Base-by-base conservation (phyloP, 2,113 vertebrate species). In the Indicator maculatus region DNA sequence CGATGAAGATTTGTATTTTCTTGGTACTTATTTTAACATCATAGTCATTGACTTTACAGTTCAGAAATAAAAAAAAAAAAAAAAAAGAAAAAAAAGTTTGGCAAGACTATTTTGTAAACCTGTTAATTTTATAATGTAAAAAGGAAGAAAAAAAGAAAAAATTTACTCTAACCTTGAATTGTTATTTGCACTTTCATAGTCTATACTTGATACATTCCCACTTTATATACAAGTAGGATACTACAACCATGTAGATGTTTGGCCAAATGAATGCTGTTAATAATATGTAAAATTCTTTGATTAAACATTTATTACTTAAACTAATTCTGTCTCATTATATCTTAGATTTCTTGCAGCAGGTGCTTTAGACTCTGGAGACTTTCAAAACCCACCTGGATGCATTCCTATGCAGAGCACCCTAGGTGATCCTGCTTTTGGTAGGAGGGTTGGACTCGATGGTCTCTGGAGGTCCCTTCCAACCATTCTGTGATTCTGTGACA, bases 131-230 rank as follows among this genome's bases (percentile, higher is more conserved):
- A 98, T 99, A 99, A 99, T 98, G 98, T 99, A 98, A 98, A 97
- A 98, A 97, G 96, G 92, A 56, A 28, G 27, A 55, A 30, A 14
- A 55, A 55, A 11, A 53, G 28, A 55, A 27, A 55, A 55, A 27
- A 55, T 16, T 96, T 98, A 97, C 94, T 98, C 98, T 99, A 99
- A 99, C 98, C 98, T 99, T 99, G 98, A 99, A 98, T 99, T 98
- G 98, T 98, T 99, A 98, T 99, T 99, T 99, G 99, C 99, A 99
- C 99, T 99, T 99, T 99, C 98, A 99, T 99, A 99, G 98, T 99
- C 98, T 99, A 99, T 99, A 99, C 99, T 99, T 99, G 99, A 99
- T 99, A 99, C 99, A 99, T 99, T 99, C 99, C 99, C 99, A 98
- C 97, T 99, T 99, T 99, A 98, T 98, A 98, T 98, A 98, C 97